These are phyloP conservation scores for Galerucella pusilla DNA, from an alignment of 2,888 invertebrate species.

Conservation along the genomic window DNA sequence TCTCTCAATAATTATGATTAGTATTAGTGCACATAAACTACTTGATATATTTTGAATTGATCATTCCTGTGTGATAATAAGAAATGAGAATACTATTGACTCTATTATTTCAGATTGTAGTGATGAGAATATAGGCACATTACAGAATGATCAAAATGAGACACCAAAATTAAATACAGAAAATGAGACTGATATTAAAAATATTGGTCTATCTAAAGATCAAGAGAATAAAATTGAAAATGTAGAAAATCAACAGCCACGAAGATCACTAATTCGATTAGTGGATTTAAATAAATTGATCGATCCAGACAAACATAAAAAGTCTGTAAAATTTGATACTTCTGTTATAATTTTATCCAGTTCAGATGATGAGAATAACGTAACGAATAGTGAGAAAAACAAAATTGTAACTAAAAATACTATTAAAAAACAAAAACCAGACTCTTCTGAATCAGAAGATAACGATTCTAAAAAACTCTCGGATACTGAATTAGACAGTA, in stretches of 20 bases:
- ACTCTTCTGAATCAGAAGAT: conserved; percentile 25
- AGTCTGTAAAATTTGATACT: conserved; percentile 52
- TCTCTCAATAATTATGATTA: too few relatives aligned
- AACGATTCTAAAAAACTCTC: background rate
- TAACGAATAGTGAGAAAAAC: conserved; percentile 27
- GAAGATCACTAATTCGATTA: conserved; percentile 54
- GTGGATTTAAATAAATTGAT: conserved; percentile 62
- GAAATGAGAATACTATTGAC: background rate
- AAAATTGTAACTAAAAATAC: conserved; percentile 8
- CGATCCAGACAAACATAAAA: conserved; percentile 51
- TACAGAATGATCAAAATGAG: background rate
- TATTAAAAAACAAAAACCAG: conserved; percentile 11
- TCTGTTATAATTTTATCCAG: conserved; percentile 58
- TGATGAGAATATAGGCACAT: background rate
- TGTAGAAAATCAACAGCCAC: conserved; percentile 4
- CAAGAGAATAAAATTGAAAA: background rate
- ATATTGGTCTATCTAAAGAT: background rate
- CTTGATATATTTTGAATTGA: too few relatives aligned
- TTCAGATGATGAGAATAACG: conserved; percentile 53
- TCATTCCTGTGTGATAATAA: too few relatives aligned
- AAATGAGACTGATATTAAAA: background rate
- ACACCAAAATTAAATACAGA: background rate
- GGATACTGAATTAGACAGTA: conserved; percentile 13
- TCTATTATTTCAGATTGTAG: background rate
- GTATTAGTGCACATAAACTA: too few relatives aligned